Base-by-base conservation (phyloP, 2,113 vertebrate species). In the Regulus satrapa region DNA sequence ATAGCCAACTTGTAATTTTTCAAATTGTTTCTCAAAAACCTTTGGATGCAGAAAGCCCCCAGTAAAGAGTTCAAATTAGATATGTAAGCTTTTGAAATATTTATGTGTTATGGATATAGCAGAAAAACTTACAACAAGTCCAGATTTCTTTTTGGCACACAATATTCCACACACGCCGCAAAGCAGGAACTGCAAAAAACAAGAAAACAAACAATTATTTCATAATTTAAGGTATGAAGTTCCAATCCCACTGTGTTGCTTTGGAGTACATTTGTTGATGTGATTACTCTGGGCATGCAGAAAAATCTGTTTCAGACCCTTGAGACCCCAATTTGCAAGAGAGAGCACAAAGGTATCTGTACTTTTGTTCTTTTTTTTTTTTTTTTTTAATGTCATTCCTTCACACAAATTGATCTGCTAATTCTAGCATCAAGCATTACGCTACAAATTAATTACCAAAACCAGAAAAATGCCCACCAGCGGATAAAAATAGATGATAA, bases 71-170 rank as follows among this genome's bases (percentile, higher is more conserved):
- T 95, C 38, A 61, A 56, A 61, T 86, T 89, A 79, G 56, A 16
- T 54, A 79, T 43, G 28, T 52, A 89, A 93, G 45, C 7, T 49
- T 95, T 97, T 96, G 48, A 95, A 88, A 84, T 75, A 85, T 9
- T 73, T 71, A 32, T 62, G 36, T 56, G 51, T 51, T 80, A 58
- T 18, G 66, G 16, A 93, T 95, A 52, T 51, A 95, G 79, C 58
- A 46, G 38, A 94, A 93, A 92, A 96, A 99, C 99, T 99, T 98
- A 99, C 99, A 38, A 99, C 98, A 90, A 99, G 99, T 97, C 99
- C 99, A 32, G 99, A 99, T 95, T 99, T 99, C 97, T 99, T 99
- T 97, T 98, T 99, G 92, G 99, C 99, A 25, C 99, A 99, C 91
- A 99, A 83, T 96, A 99, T 98, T 97, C 99, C 99, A 92, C 99